These are phyloP conservation scores for Calyptommatus sinebrachiatus DNA, from an alignment of 2,113 vertebrate genomes.

Conservation along the genomic window DNA sequence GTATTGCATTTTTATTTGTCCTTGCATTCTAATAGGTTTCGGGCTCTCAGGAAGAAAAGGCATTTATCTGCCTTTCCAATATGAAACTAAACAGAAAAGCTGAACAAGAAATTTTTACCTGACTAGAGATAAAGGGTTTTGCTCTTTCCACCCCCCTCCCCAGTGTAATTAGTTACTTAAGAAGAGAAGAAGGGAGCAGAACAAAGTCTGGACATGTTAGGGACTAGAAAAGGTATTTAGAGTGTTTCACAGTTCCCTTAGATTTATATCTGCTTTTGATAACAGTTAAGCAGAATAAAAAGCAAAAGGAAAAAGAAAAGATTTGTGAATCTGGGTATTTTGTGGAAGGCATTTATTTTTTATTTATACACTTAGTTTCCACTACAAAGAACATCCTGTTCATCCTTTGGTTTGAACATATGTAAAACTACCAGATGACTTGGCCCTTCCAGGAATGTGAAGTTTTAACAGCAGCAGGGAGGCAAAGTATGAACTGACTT, in stretches of 20 bases:
- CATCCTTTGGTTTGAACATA: too few species aligned
- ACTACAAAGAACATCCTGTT: too few species aligned
- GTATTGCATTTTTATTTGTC: too few species aligned
- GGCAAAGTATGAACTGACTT: too few species aligned
- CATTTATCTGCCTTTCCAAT: conserved; percentile 45
- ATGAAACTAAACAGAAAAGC: conserved; percentile 50
- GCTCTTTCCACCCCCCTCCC: conserved; percentile 40
- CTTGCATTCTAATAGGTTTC: conserved; percentile 21
- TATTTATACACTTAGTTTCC: neutral
- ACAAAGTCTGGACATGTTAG: conserved; percentile 55
- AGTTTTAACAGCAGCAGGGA: too few species aligned
- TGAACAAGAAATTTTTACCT: conserved; percentile 48
- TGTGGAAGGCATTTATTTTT: neutral
- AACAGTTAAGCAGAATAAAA: too few species aligned
- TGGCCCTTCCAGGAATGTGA: too few species aligned
- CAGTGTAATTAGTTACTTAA: conserved; percentile 43
- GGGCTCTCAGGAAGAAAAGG: conserved; percentile 22
- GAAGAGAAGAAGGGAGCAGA: conserved; percentile 50
- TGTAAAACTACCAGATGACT: too few species aligned
- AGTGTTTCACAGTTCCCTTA: conserved; percentile 37
- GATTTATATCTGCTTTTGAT: too few species aligned
- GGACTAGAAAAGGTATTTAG: conserved; percentile 56
- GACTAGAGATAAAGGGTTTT: conserved; percentile 44
- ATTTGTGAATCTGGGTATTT: neutral
- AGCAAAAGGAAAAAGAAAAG: conserved; percentile 22